Evolutionary conservation across 35 echinoderm and acorn worm genomes (phyloP).

Genomic region (Eucidaris tribuloides): DNA sequence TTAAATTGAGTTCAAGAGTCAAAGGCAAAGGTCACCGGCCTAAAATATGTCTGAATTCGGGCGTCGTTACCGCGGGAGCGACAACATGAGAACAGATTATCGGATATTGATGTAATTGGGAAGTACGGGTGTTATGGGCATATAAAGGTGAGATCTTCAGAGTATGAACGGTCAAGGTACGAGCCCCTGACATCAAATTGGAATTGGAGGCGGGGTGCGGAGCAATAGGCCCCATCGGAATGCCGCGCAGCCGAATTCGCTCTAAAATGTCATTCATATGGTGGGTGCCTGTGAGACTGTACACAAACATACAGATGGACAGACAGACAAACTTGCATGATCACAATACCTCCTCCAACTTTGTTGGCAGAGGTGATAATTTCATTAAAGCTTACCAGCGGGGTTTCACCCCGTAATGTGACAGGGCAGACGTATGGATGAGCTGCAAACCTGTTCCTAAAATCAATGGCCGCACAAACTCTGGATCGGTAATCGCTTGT

Average conservation of each 20-base stretch:
- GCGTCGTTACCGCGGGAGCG: no score
- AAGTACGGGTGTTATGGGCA: no score
- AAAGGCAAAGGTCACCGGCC: no score
- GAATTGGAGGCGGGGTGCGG: background rate
- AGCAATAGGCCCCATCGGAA: background rate
- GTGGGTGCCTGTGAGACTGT: background rate
- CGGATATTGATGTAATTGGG: no score
- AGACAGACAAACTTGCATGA: background rate
- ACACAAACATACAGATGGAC: background rate
- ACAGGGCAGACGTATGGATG: conserved; percentile 11
- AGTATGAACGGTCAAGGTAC: no score
- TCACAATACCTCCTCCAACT: background rate
- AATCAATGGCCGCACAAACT: conserved; percentile 13
- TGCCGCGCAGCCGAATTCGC: no score
- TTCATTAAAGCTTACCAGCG: conserved; percentile 17
- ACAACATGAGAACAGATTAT: no score
- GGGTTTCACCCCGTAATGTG: background rate
- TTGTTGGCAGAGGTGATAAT: background rate
- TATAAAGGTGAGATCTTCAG: no score
- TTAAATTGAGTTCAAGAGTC: no score
- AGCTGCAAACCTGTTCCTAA: conserved; percentile 41
- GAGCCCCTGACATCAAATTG: no score
- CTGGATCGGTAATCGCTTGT: conserved; percentile 5
- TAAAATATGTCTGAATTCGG: no score
- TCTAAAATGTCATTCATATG: no score